phyloP scores from a whole-genome alignment of 2,888 invertebrate species.

The Chrysina gloriosa region DNA sequence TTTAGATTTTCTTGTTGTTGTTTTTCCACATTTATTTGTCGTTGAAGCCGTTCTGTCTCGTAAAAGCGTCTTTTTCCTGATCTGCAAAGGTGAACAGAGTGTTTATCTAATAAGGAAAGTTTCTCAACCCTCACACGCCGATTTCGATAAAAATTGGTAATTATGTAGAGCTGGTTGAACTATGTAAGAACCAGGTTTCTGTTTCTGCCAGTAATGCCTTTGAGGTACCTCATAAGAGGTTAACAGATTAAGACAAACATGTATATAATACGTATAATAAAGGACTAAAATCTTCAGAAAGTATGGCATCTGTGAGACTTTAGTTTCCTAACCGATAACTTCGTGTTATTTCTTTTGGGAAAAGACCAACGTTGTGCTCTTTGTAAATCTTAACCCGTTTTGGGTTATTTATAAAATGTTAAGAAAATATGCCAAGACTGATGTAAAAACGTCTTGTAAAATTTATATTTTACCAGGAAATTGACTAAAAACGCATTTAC shows the following conservation, averaged over 20 bases:
- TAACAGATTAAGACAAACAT: no score
- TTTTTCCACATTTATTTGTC: conserved; percentile 73
- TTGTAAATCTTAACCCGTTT: no score
- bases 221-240: no score
- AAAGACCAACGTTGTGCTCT: no score
- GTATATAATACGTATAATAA: no score
- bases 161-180: no score
- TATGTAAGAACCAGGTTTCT: no score
- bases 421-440: neutral
- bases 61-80: conserved; percentile 80
- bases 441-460: conserved; percentile 10
- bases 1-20: conserved; percentile 71
- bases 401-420: neutral
- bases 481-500: neutral
- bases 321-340: neutral
- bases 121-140: no score
- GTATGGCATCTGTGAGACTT: conserved; percentile 24
- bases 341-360: neutral
- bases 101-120: neutral
- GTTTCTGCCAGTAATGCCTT: no score
- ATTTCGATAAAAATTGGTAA: no score
- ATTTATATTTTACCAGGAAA: neutral
- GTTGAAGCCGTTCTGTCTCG: conserved; percentile 78
- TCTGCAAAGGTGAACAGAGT: conserved; percentile 68
- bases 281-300: no score